phyloP scores from a whole-genome alignment of 2,797 vertebrate genomes.

The Arctocebus calabarensis region DNA sequence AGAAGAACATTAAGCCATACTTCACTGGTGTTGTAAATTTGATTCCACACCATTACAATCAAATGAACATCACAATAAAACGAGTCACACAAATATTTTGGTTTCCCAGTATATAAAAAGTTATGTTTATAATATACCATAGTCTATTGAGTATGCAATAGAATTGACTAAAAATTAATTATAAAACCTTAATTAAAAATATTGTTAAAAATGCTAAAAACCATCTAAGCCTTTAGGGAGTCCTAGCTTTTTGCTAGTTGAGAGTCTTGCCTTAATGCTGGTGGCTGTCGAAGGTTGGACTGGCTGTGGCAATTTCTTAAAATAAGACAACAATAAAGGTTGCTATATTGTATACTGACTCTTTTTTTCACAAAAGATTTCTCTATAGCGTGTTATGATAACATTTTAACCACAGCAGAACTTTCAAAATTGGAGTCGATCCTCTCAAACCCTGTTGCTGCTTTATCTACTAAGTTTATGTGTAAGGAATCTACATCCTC shows the following conservation, averaged over 20 bases:
- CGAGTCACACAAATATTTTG: neutral
- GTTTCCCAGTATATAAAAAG: neutral
- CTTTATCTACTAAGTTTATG: neutral
- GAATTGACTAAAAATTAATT: neutral
- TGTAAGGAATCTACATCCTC: neutral
- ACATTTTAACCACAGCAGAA: neutral
- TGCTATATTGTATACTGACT: neutral
- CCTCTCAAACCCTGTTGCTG: neutral
- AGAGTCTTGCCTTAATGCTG: neutral
- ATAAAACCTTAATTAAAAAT: neutral
- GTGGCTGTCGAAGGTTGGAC: neutral
- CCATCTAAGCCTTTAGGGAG: neutral
- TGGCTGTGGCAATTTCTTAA: neutral
- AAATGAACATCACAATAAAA: neutral
- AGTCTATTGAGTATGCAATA: neutral
- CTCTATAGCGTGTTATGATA: neutral
- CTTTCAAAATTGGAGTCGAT: neutral
- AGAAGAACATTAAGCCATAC: neutral
- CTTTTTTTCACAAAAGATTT: neutral
- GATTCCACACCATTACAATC: neutral
- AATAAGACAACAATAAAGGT: neutral
- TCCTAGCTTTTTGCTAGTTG: neutral
- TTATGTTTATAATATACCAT: neutral
- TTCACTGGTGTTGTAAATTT: neutral
- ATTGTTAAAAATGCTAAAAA: neutral